These are phyloP conservation scores for Nymphicus hollandicus DNA, from an alignment of 2,113 vertebrate species.

Conservation along the genomic window DNA sequence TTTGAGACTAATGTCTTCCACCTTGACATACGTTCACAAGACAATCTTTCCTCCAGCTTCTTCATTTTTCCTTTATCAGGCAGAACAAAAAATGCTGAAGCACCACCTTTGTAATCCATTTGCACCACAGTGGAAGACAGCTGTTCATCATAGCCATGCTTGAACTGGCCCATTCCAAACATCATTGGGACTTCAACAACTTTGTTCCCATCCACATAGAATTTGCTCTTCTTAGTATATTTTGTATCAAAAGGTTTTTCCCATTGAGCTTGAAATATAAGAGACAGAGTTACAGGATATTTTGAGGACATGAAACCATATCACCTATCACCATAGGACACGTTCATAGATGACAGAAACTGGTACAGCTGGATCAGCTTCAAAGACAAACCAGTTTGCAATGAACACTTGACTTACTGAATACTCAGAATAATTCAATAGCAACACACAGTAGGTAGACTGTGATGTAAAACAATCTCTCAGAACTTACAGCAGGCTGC, in stretches of 20 bases:
- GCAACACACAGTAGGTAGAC: background rate
- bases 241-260: slow-evolving; percentile 59
- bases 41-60: slow-evolving; percentile 70
- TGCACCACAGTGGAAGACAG: slow-evolving; percentile 75
- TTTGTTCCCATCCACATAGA: slow-evolving; percentile 42
- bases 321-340: background rate
- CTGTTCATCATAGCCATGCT: slow-evolving; percentile 56
- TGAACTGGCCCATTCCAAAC: slow-evolving; percentile 53
- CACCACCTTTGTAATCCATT: slow-evolving; percentile 84
- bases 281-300: slow-evolving; percentile 12
- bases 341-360: background rate
- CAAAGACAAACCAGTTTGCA: background rate
- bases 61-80: slow-evolving; percentile 79
- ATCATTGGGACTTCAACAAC: slow-evolving; percentile 57
- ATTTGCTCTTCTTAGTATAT: slow-evolving; percentile 51
- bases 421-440: background rate
- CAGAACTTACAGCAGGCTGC: background rate
- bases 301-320: background rate
- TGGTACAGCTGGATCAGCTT: background rate
- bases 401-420: background rate
- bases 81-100: slow-evolving; percentile 82
- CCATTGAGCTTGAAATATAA: slow-evolving; percentile 64
- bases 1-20: slow-evolving; percentile 50
- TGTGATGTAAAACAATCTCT: background rate
- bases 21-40: slow-evolving; percentile 41